phyloP scores from a whole-genome alignment of 2,888 invertebrate species.

The Caradrina clavipalpis region DNA sequence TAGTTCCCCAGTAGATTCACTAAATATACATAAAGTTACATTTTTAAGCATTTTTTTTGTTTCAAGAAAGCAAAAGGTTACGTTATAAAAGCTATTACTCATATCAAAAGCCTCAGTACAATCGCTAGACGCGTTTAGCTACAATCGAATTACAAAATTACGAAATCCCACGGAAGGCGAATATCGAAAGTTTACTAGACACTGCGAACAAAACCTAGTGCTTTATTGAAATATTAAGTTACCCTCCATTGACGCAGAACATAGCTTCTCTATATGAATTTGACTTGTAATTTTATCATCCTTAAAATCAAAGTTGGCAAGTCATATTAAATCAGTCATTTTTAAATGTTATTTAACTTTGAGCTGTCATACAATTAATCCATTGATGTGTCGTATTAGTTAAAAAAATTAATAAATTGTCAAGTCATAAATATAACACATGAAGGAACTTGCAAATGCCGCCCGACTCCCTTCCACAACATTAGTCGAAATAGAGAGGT shows the following conservation, averaged over 20 bases:
- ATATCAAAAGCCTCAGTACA: conserved; percentile 63
- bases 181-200: conserved; percentile 58
- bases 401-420: conserved; percentile 38
- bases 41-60: conserved; percentile 81
- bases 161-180: conserved; percentile 53
- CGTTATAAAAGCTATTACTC: conserved; percentile 65
- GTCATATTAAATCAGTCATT: conserved; percentile 61
- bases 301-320: conserved; percentile 51
- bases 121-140: conserved; percentile 51
- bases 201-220: conserved; percentile 81
- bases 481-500: conserved; percentile 32
- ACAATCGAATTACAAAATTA: conserved; percentile 54
- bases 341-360: conserved; percentile 52
- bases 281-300: conserved; percentile 36
- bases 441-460: conserved; percentile 47
- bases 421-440: conserved; percentile 44
- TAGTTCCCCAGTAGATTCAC: conserved; percentile 86
- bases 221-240: conserved; percentile 85
- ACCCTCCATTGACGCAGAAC: conserved; percentile 88
- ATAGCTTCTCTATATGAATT: conserved; percentile 75
- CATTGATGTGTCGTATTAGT: conserved; percentile 56
- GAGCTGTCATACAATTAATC: conserved; percentile 43
- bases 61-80: conserved; percentile 89
- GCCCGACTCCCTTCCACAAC: conserved; percentile 2
- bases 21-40: conserved; percentile 90